phyloP scores from a whole-genome alignment of 2,888 invertebrate genomes.

The Drosophila hamatofila region DNA sequence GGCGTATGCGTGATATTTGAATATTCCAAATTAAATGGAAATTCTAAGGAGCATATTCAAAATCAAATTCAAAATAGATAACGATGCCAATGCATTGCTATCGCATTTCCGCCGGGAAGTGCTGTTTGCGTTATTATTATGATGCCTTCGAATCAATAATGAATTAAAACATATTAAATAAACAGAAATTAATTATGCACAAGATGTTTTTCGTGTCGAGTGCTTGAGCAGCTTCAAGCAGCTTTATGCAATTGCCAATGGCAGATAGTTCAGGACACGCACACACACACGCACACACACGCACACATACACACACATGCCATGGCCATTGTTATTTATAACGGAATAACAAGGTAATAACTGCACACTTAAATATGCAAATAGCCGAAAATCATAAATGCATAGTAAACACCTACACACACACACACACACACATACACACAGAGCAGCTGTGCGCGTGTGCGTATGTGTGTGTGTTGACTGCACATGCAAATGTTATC shows the following conservation, averaged over 20 bases:
- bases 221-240: conserved; percentile 34
- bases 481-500: conserved; percentile 80
- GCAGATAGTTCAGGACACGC: conserved; percentile 37
- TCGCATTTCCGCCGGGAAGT: conserved; percentile 17
- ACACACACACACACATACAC: no score
- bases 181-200: conserved; percentile 80
- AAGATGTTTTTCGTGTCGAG: conserved; percentile 49
- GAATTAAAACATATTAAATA: conserved; percentile 75
- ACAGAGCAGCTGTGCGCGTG: background rate
- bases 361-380: conserved; percentile 83
- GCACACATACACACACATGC: conserved; percentile 10
- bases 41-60: background rate
- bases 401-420: conserved; percentile 50
- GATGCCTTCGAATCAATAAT: conserved; percentile 69
- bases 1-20: conserved; percentile 44
- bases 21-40: conserved; percentile 24
- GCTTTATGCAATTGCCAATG: conserved; percentile 58
- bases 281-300: conserved; percentile 3
- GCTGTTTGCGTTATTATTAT: conserved; percentile 30
- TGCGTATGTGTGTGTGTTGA: conserved; percentile 32
- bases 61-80: background rate
- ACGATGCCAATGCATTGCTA: conserved; percentile 1
- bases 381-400: conserved; percentile 72
- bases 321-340: conserved; percentile 72
- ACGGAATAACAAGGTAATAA: conserved; percentile 81